These are phyloP conservation scores for Eulemur rufifrons DNA, from an alignment of 2,113 vertebrate genomes.

Conservation along the genomic window DNA sequence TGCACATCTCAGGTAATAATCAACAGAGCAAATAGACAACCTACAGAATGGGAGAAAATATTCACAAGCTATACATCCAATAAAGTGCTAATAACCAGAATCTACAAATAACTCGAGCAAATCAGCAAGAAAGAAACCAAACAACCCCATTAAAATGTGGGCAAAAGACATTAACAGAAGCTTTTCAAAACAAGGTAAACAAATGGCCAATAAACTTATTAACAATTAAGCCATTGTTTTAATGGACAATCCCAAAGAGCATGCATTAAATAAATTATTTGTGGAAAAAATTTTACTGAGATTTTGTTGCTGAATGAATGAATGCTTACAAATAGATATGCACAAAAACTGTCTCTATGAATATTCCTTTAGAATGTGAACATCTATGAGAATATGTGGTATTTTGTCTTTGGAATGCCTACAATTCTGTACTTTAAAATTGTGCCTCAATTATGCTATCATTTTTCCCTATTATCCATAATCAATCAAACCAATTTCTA, in stretches of 20 bases:
- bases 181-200: no score
- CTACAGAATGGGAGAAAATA: no score
- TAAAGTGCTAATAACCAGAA: no score
- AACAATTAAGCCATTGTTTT: background rate
- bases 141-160: no score
- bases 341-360: background rate
- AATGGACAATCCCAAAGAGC: background rate
- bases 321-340: background rate
- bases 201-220: background rate
- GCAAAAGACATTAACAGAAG: no score
- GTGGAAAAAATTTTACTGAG: background rate
- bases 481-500: background rate
- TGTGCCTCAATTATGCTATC: background rate
- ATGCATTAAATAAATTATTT: background rate
- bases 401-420: background rate
- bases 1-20: no score
- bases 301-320: background rate
- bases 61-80: no score
- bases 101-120: no score
- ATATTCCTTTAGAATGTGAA: background rate
- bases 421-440: background rate
- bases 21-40: no score
- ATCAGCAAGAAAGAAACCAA: no score
- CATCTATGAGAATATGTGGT: background rate
- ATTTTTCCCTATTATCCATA: background rate